Evolutionary conservation across 2,113 vertebrate species (phyloP).

Genomic region (Corythoichthys intestinalis): DNA sequence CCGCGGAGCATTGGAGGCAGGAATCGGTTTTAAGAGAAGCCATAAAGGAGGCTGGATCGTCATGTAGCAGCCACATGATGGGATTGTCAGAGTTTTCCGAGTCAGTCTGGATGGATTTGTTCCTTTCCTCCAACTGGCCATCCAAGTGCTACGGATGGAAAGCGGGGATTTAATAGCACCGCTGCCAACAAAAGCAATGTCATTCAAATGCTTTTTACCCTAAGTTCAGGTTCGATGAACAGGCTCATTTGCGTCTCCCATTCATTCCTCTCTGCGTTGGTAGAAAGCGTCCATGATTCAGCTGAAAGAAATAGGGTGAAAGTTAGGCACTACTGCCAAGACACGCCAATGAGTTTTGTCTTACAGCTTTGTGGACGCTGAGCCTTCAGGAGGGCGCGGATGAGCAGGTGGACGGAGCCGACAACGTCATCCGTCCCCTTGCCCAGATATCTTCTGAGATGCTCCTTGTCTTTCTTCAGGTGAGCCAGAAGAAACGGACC

Average conservation of each 20-base stretch:
- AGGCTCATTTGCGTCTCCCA: slow-evolving; percentile 80
- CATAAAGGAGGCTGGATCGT: slow-evolving; percentile 78
- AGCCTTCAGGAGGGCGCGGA: slow-evolving; percentile 69
- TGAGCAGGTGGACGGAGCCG: slow-evolving; percentile 73
- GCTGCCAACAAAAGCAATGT: neutral
- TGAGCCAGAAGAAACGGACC: slow-evolving; percentile 77
- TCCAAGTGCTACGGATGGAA: slow-evolving; percentile 72
- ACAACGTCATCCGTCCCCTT: slow-evolving; percentile 80
- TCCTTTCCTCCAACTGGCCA: slow-evolving; percentile 71
- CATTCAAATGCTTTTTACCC: slow-evolving; percentile 64
- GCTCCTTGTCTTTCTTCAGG: slow-evolving; percentile 75
- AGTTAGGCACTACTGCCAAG: no score
- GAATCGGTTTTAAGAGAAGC: slow-evolving; percentile 68
- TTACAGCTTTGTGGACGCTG: slow-evolving; percentile 66
- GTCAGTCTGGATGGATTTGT: slow-evolving; percentile 73
- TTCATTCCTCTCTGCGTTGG: slow-evolving; percentile 77
- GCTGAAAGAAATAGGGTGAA: neutral
- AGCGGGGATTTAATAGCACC: neutral
- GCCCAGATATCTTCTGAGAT: slow-evolving; percentile 77
- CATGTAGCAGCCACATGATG: slow-evolving; percentile 79
- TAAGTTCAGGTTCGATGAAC: slow-evolving; percentile 67
- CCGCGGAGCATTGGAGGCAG: slow-evolving; percentile 74
- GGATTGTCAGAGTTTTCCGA: slow-evolving; percentile 79
- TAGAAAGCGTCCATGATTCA: slow-evolving; percentile 54
- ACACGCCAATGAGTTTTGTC: slow-evolving; percentile 25